phyloP scores from a whole-genome alignment of 2,113 vertebrate genomes.

The Tapirus terrestris region DNA sequence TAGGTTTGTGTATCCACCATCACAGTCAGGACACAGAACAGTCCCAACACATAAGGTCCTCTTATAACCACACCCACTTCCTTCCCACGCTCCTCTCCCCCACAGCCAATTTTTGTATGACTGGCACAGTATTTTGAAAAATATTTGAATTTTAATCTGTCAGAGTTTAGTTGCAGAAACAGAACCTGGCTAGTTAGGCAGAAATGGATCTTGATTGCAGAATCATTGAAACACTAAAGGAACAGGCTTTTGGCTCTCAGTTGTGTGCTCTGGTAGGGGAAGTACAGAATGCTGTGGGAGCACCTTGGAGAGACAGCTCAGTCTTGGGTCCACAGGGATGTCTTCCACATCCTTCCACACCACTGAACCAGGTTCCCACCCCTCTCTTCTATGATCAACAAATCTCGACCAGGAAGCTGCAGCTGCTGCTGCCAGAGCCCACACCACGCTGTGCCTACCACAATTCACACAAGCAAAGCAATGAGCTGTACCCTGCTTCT shows the following conservation, averaged over 20 bases:
- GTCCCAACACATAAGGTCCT: background rate
- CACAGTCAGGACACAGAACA: background rate
- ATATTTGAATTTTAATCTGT: background rate
- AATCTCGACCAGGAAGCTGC: background rate
- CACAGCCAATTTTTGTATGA: no score
- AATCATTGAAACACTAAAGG: background rate
- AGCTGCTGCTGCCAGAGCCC: background rate
- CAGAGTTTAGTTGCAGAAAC: background rate
- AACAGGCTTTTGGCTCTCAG: background rate
- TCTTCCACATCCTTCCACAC: no score
- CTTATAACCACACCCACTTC: no score
- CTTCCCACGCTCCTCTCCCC: background rate
- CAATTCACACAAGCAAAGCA: background rate
- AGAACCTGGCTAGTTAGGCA: background rate
- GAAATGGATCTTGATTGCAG: background rate
- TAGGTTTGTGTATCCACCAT: background rate
- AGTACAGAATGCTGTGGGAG: background rate
- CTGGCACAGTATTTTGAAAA: background rate
- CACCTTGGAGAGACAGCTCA: no score
- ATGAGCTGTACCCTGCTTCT: no score
- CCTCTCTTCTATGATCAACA: background rate
- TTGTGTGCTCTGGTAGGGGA: background rate
- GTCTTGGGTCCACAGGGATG: background rate
- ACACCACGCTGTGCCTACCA: background rate
- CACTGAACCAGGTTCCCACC: background rate